A percentile compares a stretch with the other conserved stretches of the same genome.
phyloP scores from a whole-genome alignment of 2,888 invertebrate species.

The Margaritifera margaritifera region DNA sequence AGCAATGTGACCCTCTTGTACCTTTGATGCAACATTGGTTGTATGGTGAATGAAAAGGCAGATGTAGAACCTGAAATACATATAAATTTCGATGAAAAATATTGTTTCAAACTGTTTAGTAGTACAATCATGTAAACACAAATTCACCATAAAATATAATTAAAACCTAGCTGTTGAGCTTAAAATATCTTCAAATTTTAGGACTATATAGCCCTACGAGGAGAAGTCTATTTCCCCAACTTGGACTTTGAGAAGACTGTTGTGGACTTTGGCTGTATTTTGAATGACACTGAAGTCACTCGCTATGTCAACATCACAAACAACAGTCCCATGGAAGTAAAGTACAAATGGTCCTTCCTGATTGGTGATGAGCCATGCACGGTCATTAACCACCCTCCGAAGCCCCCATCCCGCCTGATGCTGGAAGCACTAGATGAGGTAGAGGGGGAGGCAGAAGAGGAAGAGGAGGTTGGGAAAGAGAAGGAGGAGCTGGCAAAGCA shows the following conservation, averaged over 20 bases:
- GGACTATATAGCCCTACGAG: constrained; percentile 80
- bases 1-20: no score
- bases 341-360: constrained; percentile 73
- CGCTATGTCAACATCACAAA: constrained; percentile 76
- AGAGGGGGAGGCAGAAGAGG: constrained; percentile 18
- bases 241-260: constrained; percentile 76
- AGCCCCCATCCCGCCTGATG: constrained; percentile 21
- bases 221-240: constrained; percentile 82
- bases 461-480: constrained; percentile 12
- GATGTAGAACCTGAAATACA: neutral
- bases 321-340: constrained; percentile 75
- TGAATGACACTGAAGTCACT: constrained; percentile 74
- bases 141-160: neutral
- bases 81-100: no score
- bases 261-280: constrained; percentile 79
- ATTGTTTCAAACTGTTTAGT: neutral
- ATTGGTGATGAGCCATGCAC: constrained; percentile 64
- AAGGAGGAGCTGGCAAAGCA: constrained; percentile 41
- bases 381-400: constrained; percentile 44
- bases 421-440: constrained; percentile 35
- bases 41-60: neutral
- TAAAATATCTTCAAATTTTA: constrained; percentile 60
- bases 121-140: neutral
- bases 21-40: no score
- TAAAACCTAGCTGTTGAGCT: no score